Percentiles rank a stretch among this genome's conserved stretches.
These are phyloP conservation scores for Cryptus viduatorius DNA, from an alignment of 2,888 invertebrate species.

Conservation along the genomic window DNA sequence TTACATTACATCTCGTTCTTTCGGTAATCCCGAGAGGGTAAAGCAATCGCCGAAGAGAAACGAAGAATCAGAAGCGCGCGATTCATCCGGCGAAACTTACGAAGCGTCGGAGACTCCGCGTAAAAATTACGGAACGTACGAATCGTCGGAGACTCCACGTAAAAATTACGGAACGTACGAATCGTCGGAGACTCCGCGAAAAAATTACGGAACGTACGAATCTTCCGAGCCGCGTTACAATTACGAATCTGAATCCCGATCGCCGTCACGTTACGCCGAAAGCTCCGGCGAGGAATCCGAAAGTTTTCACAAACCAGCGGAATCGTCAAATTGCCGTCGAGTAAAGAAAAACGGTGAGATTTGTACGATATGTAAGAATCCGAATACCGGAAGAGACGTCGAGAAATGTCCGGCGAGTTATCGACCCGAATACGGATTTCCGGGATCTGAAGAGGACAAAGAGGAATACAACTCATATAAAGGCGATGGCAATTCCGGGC, in stretches of 20 bases:
- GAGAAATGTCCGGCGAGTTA: constrained; percentile 24
- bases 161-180: no score
- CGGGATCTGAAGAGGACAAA: constrained; percentile 29
- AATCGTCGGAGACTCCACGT: no score
- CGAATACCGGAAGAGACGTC: not conserved
- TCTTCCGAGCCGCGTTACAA: not conserved
- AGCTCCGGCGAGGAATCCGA: constrained; percentile 19
- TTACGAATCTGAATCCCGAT: constrained; percentile 5
- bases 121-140: no score
- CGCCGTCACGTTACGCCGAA: not conserved
- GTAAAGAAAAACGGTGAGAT: no score
- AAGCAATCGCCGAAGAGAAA: constrained; percentile 21
- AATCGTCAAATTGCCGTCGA: not conserved
- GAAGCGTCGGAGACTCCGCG: no score
- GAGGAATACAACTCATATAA: constrained; percentile 4
- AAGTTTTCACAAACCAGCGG: not conserved
- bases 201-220: not conserved
- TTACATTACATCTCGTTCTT: constrained; percentile 76
- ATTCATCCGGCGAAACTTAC: constrained; percentile 5
- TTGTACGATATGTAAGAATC: no score
- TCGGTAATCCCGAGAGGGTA: constrained; percentile 54
- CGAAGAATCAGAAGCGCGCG: constrained; percentile 6
- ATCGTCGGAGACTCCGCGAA: not conserved
- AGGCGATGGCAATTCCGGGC: not conserved
- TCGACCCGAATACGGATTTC: not conserved